Conservation (phyloP, 1,140 invertebrate genomes). For the Drosophila pallidifrons region DNA sequence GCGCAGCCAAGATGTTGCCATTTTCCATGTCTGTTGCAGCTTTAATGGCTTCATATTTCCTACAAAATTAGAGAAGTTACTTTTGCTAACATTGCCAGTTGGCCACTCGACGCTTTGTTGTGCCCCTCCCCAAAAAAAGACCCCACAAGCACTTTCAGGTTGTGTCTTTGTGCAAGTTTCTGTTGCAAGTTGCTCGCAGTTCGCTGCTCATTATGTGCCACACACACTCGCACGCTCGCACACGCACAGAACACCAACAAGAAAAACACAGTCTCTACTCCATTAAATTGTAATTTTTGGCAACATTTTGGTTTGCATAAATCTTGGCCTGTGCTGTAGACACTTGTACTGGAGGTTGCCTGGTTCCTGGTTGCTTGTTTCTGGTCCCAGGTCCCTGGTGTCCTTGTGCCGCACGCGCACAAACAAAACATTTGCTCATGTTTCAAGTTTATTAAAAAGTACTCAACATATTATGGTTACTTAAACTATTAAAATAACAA, state of each 20-base stretch:
- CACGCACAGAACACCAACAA: not conserved
- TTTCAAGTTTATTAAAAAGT: constrained; percentile 84
- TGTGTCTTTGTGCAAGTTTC: constrained; percentile 55
- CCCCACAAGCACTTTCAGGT: constrained; percentile 5
- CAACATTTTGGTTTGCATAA: constrained; percentile 84
- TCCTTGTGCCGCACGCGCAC: constrained; percentile 60
- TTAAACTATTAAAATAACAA: constrained; percentile 83
- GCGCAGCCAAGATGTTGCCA: constrained; percentile 76
- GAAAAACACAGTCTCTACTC: constrained; percentile 57
- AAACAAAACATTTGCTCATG: constrained; percentile 65
- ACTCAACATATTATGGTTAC: constrained; percentile 83
- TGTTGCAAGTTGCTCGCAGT: constrained; percentile 59
- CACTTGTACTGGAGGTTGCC: constrained; percentile 30
- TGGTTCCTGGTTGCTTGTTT: constrained; percentile 3
- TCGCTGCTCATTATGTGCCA: constrained; percentile 75
- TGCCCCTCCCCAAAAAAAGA: not conserved
- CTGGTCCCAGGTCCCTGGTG: constrained; percentile 63
- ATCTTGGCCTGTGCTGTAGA: constrained; percentile 61
- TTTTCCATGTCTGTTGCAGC: constrained; percentile 72
- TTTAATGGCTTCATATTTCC: constrained; percentile 84
- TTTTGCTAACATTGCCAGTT: constrained; percentile 68
- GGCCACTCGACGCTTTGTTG: constrained; percentile 31
- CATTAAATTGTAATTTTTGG: constrained; percentile 84
- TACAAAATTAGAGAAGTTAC: constrained; percentile 83
- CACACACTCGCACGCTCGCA: constrained; percentile 21